phyloP scores from a whole-genome alignment of 2,113 vertebrate species.

The Muntiacus reevesi region DNA sequence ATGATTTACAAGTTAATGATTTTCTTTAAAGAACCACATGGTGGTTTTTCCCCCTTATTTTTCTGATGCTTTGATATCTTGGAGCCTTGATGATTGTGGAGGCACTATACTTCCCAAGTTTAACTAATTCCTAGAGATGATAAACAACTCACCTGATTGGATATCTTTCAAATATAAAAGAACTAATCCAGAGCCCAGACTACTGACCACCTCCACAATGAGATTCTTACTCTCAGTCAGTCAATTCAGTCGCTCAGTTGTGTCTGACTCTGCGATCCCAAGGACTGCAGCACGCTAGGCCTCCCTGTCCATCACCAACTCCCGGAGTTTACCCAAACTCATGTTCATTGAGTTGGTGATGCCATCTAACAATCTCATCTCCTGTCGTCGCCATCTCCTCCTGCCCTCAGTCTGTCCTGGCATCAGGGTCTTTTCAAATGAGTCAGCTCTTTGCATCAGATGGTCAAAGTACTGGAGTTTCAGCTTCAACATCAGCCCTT shows the following conservation, averaged over 20 bases:
- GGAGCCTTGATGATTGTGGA: not conserved
- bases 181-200: not conserved
- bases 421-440: not conserved
- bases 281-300: not conserved
- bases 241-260: not conserved
- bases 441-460: not conserved
- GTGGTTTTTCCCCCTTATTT: not conserved
- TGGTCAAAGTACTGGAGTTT: not conserved
- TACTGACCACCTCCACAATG: not conserved
- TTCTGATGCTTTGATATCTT: not conserved
- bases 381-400: not conserved
- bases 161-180: not conserved
- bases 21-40: not conserved
- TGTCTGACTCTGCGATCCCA: not conserved
- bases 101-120: not conserved
- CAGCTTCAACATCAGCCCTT: accelerated
- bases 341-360: not conserved
- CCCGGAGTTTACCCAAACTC: not conserved
- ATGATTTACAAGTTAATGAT: not conserved
- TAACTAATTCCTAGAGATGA: not conserved
- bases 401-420: not conserved
- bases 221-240: not conserved
- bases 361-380: not conserved
- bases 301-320: not conserved
- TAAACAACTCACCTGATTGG: not conserved